Conservation (phyloP, 1,140 invertebrate genomes). For the Magallana gigas region DNA sequence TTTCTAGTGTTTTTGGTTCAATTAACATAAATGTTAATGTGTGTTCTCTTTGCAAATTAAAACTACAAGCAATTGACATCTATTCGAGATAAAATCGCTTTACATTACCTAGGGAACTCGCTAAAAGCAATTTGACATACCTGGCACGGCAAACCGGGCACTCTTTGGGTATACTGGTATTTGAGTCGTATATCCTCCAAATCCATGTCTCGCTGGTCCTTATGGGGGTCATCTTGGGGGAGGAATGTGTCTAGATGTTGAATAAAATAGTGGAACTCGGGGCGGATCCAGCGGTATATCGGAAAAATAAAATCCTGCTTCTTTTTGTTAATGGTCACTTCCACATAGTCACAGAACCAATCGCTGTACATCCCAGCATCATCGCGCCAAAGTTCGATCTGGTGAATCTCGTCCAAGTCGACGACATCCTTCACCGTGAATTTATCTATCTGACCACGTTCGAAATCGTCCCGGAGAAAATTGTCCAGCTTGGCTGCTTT, state of each 20-base stretch:
- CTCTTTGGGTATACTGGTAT: constrained; percentile 64
- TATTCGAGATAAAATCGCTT: neutral
- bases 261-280: constrained; percentile 75
- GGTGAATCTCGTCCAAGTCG: constrained; percentile 38
- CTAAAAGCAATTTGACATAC: constrained; percentile 17
- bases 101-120: neutral
- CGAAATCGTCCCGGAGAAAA: constrained; percentile 77
- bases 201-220: constrained; percentile 67
- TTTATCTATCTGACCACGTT: constrained; percentile 74
- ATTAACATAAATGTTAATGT: neutral
- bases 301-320: constrained; percentile 75
- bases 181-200: constrained; percentile 65
- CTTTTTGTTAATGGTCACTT: constrained; percentile 73
- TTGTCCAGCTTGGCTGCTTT: constrained; percentile 70
- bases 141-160: constrained; percentile 38
- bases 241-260: constrained; percentile 73
- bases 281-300: constrained; percentile 79
- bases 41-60: neutral
- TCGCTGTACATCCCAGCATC: constrained; percentile 73
- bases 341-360: constrained; percentile 79
- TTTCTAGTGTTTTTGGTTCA: no score
- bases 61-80: neutral
- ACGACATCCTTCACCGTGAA: constrained; percentile 60
- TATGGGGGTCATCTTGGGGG: constrained; percentile 72
- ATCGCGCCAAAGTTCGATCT: constrained; percentile 79